Base-by-base conservation (phyloP, 2,113 vertebrate species). In the Alexandromys fortis region DNA sequence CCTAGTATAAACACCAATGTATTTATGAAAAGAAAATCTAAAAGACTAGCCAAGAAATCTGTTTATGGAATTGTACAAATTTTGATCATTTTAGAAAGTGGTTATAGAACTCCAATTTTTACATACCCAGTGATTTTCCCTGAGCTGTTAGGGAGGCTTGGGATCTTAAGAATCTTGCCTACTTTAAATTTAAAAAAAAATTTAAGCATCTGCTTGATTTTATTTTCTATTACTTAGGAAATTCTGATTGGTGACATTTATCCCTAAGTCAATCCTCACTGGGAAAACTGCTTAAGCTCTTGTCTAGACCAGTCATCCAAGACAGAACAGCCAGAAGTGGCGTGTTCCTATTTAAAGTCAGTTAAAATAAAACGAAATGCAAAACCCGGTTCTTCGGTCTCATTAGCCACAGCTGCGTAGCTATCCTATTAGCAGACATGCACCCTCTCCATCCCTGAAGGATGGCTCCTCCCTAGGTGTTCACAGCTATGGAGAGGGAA, bases 181-280 rank as follows among this genome's bases (percentile, higher is more conserved):
- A 82, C 72, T 45, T 76, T 92, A 82, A 94, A 95, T 63, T 94
- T 42, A n/a, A 47, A 87, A 19, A 55, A 82, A 33, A 22, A 81
- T 81, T 21, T 73, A 87, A 91, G 88, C 13, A 86, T 49, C 47
- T 63, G 67, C 5, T 91, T 4, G 70, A 35, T 26, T 83, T 86
- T 86, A 83, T 89, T 89, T 2, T 19, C 45, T 92, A 13, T 33
- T 68, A n/a, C 65, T 96, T 49, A 83, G 35, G 26, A 86, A 92
- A 45, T 16, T 3, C 9, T 65, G 21, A 3, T 61, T 61, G 67
- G 12, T 82, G n/a, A 68, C 68, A 7, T 83, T 65, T 90, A 30
- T 85, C 6, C 47, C n/a, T 49, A 79, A 92, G 30, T 42, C 38
- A 65, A 1, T 61, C 47, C 30, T 93, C 28, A 49, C 12, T 35